Conservation (phyloP, 2,113 vertebrate genomes). For the Bufo bufo region DNA sequence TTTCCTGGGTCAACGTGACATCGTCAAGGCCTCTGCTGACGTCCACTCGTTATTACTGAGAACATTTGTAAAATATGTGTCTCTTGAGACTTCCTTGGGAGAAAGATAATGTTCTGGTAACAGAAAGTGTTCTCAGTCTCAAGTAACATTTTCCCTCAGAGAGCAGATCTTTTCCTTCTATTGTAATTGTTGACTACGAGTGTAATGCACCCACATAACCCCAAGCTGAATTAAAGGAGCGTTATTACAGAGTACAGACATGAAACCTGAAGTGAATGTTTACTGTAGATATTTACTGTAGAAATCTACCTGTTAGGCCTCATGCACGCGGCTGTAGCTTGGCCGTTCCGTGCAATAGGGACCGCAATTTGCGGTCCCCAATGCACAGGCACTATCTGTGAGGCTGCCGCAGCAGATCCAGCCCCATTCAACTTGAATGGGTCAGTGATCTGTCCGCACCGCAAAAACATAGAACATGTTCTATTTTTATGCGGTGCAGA, state of each 20-base stretch:
- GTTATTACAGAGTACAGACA: not conserved
- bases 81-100: constrained; percentile 35
- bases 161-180: not conserved
- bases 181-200: not conserved
- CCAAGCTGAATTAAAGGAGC: not conserved
- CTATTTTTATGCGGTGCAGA: too few species aligned
- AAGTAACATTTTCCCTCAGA: not conserved
- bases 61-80: constrained; percentile 26
- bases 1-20: constrained; percentile 34
- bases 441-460: too few species aligned
- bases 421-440: too few species aligned
- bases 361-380: too few species aligned
- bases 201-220: not conserved
- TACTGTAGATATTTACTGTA: too few species aligned
- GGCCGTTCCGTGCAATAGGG: too few species aligned
- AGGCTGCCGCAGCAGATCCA: too few species aligned
- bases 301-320: too few species aligned
- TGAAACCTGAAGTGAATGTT: too few species aligned
- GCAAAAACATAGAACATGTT: too few species aligned
- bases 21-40: constrained; percentile 48
- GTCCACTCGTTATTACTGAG: constrained; percentile 32
- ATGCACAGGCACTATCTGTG: too few species aligned
- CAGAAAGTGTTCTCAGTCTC: not conserved
- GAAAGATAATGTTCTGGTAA: constrained; percentile 28
- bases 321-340: too few species aligned